phyloP scores from a whole-genome alignment of 2,888 invertebrate genomes.

The Cenopis cana region DNA sequence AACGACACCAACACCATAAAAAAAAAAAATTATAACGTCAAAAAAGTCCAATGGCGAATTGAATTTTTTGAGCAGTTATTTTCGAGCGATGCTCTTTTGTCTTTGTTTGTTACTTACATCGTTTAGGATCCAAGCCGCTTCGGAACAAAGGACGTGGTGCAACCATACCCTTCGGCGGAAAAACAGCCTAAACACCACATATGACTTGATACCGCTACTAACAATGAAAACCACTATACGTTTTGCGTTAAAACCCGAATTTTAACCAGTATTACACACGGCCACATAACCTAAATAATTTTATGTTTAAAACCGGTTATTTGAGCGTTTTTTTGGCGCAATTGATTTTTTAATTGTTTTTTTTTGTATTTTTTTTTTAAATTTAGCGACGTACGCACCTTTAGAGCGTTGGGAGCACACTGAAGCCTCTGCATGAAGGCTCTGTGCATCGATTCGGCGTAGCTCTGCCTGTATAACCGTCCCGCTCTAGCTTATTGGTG shows the following conservation, averaged over 20 bases:
- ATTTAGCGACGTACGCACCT: slow-evolving; percentile 57
- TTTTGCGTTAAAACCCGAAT: not conserved
- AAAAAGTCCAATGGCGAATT: not conserved
- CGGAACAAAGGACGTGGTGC: slow-evolving; percentile 34
- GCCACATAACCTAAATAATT: not conserved
- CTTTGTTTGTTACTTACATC: slow-evolving; percentile 28
- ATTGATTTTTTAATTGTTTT: slow-evolving; percentile 38
- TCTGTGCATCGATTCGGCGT: slow-evolving; percentile 83
- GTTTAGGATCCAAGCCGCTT: slow-evolving; percentile 4
- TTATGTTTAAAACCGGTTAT: not conserved
- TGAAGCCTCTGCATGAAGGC: slow-evolving; percentile 72
- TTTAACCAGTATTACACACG: slow-evolving; percentile 1
- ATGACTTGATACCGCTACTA: not conserved
- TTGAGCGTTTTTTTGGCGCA: not conserved
- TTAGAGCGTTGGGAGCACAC: slow-evolving; percentile 67
- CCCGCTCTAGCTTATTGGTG: slow-evolving; percentile 57
- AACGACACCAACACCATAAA: not conserved
- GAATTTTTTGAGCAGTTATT: not conserved
- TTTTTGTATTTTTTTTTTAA: slow-evolving; percentile 49
- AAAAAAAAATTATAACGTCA: not conserved
- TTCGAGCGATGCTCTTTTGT: slow-evolving; percentile 11
- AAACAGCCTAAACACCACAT: slow-evolving; percentile 26
- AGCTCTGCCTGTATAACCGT: slow-evolving; percentile 64
- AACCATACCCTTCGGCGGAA: not conserved
- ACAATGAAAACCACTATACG: slow-evolving; percentile 5